Conservation (phyloP, 2,113 vertebrate genomes). For the Lasiurus cinereus region DNA sequence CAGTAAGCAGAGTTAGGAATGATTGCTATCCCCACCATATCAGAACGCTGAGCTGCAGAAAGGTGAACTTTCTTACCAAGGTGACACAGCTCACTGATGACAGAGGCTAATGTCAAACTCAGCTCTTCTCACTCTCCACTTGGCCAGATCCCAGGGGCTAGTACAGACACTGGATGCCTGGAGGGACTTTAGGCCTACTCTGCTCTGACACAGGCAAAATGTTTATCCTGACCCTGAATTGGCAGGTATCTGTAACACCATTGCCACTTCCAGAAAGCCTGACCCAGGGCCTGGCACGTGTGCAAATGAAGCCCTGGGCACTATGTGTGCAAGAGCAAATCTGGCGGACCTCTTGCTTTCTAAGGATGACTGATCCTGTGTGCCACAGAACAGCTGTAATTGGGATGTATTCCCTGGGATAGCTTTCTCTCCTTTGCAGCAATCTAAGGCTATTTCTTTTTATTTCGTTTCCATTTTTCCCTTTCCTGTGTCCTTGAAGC, state of each 20-base stretch:
- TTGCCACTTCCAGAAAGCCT: not conserved
- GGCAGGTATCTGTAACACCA: not conserved
- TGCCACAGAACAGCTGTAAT: not conserved
- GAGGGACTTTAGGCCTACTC: not conserved
- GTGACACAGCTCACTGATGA: not conserved
- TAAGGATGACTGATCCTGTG: not conserved
- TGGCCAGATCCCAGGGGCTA: not conserved
- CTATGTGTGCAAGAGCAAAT: fast-evolving
- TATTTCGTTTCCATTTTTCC: not conserved
- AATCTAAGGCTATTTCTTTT: slow-evolving; percentile 24
- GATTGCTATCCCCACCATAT: not conserved
- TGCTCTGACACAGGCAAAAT: not conserved
- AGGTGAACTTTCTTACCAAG: not conserved
- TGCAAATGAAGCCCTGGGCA: not conserved
- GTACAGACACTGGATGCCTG: not conserved
- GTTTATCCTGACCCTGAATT: not conserved
- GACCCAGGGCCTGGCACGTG: not conserved
- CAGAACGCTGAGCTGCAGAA: not conserved
- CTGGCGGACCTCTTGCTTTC: not conserved
- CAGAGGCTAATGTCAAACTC: not conserved
- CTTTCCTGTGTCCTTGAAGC: not conserved
- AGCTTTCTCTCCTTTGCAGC: not conserved
- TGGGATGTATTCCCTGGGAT: not conserved
- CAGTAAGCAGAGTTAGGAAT: not conserved
- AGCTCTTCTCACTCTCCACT: not conserved